Evolutionary conservation across 2,888 invertebrate species (phyloP), one percentile per base, ranked within the genome.

Genomic region (Lycia hirtaria): DNA sequence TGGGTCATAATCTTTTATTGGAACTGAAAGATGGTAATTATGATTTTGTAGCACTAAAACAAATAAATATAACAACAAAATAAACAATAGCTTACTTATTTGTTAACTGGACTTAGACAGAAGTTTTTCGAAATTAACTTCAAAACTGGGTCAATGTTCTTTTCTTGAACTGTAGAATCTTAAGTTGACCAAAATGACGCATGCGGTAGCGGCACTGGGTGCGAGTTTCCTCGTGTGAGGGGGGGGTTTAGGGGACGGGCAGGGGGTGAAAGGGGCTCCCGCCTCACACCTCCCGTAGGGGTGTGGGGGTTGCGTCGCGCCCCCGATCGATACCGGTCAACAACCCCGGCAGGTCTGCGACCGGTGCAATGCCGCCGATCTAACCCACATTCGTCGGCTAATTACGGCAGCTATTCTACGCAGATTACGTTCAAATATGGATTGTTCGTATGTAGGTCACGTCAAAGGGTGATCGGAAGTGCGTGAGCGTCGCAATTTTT

Each of bases 271-370:
- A 60, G 69, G 80, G 28, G 15, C 20, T 10, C 80, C n/a, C n/a
- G n/a, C n/a, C n/a, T n/a, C n/a, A n/a, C n/a, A n/a, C n/a, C n/a
- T n/a, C n/a, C n/a, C n/a, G n/a, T 80, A 80, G 79, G 75, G 82
- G 80, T 83, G 81, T 81, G 83, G 78, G 78, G 75, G 75, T 70
- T 73, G 76, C 73, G 80, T 76, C 80, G 81, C 83, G 80, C 84
- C 71, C 84, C 75, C 84, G 91, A 87, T 92, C 91, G 90, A 92
- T 92, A 89, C 75, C 87, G 90, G 90, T 83, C 90, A 84, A 86
- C 83, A 90, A 91, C 88, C 91, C 81, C 86, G 82, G 71, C 72
- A 75, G 80, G 82, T 80, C 83, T 78, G 77, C 81, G 83, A 78
- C 81, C 87, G 87, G 83, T 87, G 88, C 88, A 87, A 75, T 81